Evolutionary conservation across 1,140 invertebrate genomes (phyloP), one percentile per base, ranked within the genome.

Genomic region (Hormaphis cornu): DNA sequence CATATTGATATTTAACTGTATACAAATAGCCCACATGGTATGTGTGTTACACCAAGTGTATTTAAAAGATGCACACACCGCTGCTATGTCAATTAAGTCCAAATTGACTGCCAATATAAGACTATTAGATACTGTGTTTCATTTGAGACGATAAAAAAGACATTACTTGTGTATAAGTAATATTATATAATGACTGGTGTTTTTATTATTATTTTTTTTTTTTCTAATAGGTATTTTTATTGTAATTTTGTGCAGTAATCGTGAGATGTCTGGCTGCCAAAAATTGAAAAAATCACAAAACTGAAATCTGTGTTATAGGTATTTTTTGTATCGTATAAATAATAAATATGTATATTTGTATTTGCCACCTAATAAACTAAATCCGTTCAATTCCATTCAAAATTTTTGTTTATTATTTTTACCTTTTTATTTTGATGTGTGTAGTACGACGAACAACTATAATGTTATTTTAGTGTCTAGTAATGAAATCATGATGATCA

Each of bases 91-190:
- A 63, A 63, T 63, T 48, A 48, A 63, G 59, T 46, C 59, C 59
- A 63, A 63, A 63, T 63, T 63, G 59, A 63, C 59, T 63, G 42
- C 59, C 59, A 63, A 63, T 63, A 63, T 63, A 63, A 63, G 59
- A 63, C 42, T 63, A 63, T 63, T 63, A 63, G 40, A 35, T 63
- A 63, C 59, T 63, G 40, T 46, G 42, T 63, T 63, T 46, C 33
- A 33, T 46, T 63, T 28, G 12, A 33, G 40, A 61, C 42, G 30
- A 63, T 63, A 46, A 61, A 59, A 42, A 61, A 61, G 35, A 44
- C 40, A 42, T 44, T 40, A 33, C n/a, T n/a, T n/a, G n/a, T n/a
- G n/a, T 61, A 44, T 28, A 61, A 61, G 8, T 61, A 61, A 61
- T 61, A n/a, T n/a, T n/a, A n/a, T n/a, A n/a, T n/a, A n/a, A 18